Conservation (phyloP, 2,888 invertebrate species). For the Scaptomyza parva region DNA sequence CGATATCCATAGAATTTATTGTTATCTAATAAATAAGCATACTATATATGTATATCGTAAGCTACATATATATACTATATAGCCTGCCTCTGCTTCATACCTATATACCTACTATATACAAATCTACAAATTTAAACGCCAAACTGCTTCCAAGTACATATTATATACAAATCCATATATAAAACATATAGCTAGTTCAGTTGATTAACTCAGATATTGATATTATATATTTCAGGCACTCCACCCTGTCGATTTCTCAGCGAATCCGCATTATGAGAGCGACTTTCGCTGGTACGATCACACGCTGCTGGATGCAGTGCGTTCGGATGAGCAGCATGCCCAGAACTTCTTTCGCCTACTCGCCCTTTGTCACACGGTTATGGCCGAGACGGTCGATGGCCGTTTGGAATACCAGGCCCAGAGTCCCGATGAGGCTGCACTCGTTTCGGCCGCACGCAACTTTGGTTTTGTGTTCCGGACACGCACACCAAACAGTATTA, state of each 20-base stretch:
- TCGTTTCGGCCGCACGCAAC: conserved; percentile 98
- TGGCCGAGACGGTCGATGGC: conserved; percentile 96
- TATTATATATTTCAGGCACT: conserved; percentile 87
- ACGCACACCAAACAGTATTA: conserved; percentile 95
- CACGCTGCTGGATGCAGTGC: conserved; percentile 93
- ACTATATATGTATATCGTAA: conserved; percentile 25
- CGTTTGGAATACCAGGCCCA: conserved; percentile 91
- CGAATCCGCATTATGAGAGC: conserved; percentile 95
- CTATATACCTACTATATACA: conserved; percentile 7
- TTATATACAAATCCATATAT: neutral
- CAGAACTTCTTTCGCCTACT: conserved; percentile 96
- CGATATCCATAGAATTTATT: too few relatives aligned
- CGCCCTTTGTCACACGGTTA: conserved; percentile 99
- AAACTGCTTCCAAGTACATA: conserved; percentile 5
- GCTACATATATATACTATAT: neutral
- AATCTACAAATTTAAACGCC: conserved; percentile 1
- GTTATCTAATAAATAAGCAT: neutral
- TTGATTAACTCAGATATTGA: neutral
- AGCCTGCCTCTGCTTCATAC: conserved; percentile 39
- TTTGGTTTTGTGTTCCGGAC: conserved; percentile 99
- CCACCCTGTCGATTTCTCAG: conserved; percentile 96
- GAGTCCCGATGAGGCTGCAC: conserved; percentile 98
- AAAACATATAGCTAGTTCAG: neutral
- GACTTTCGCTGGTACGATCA: conserved; percentile 98
- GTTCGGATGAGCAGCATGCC: conserved; percentile 89